Percentiles rank a stretch among this genome's conserved stretches.
Conservation (phyloP, 1,140 invertebrate genomes). For the Drosophila neocordata region DNA sequence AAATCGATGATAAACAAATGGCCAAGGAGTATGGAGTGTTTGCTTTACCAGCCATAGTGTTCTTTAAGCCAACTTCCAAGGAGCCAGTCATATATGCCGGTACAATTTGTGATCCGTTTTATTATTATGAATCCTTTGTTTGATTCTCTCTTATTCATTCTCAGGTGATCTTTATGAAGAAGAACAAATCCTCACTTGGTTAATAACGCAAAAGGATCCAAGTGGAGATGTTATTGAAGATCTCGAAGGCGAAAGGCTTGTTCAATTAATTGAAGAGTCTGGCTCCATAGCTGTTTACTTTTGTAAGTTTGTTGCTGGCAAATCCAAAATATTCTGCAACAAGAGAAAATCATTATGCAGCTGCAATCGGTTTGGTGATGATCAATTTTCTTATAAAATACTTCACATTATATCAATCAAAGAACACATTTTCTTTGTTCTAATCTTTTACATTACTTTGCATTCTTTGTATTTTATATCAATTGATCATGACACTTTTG, state of each 20-base stretch:
- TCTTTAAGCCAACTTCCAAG: slow-evolving; percentile 93
- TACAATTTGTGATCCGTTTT: slow-evolving; percentile 70
- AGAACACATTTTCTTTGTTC: slow-evolving; percentile 18
- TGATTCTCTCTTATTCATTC: slow-evolving; percentile 23
- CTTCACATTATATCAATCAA: slow-evolving; percentile 13
- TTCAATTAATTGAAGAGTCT: slow-evolving; percentile 91
- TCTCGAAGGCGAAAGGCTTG: slow-evolving; percentile 91
- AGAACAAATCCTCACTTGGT: slow-evolving; percentile 93
- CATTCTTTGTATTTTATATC: slow-evolving; percentile 35
- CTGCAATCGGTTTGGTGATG: slow-evolving; percentile 80
- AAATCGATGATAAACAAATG: slow-evolving; percentile 93
- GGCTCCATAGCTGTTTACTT: slow-evolving; percentile 95
- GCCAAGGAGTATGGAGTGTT: slow-evolving; percentile 94
- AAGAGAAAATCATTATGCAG: slow-evolving; percentile 7
- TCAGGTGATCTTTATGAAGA: slow-evolving; percentile 94
- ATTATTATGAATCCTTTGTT: neutral
- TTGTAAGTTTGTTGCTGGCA: slow-evolving; percentile 87
- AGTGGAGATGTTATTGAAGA: slow-evolving; percentile 95
- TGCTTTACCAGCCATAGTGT: slow-evolving; percentile 93
- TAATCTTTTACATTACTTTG: slow-evolving; percentile 7
- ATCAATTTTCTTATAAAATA: slow-evolving; percentile 43
- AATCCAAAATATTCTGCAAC: neutral
- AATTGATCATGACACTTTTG: slow-evolving; percentile 74
- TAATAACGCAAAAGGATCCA: slow-evolving; percentile 95
- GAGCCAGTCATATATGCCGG: slow-evolving; percentile 97